These are phyloP conservation scores for Amphiura filiformis DNA, from an alignment of 35 echinoderm and acorn worm genomes.

Conservation along the genomic window DNA sequence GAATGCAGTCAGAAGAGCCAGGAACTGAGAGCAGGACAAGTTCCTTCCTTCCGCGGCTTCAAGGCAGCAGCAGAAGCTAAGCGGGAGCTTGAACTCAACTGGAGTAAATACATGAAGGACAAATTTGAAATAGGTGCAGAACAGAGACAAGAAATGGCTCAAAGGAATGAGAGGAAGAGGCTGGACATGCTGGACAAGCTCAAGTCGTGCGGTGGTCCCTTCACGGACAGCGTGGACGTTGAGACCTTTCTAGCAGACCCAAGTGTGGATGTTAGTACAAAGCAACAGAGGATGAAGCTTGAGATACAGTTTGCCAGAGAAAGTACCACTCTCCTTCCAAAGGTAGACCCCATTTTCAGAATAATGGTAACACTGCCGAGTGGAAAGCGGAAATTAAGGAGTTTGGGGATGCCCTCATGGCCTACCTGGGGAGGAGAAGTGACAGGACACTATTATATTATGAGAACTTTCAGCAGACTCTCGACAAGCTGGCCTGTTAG, in stretches of 20 bases:
- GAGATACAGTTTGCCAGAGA: constrained; percentile 6
- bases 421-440: constrained; percentile 19
- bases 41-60: too few species aligned
- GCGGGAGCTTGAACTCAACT: too few species aligned
- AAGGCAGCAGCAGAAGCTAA: too few species aligned
- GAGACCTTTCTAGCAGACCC: not conserved
- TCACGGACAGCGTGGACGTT: too few species aligned
- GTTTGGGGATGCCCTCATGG: constrained; percentile 14
- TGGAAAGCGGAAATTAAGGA: constrained; percentile 25
- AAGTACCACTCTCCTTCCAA: constrained; percentile 12
- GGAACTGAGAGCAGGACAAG: too few species aligned
- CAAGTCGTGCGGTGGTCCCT: too few species aligned
- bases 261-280: not conserved
- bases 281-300: constrained; percentile 15
- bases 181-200: too few species aligned
- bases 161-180: too few species aligned
- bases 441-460: not conserved
- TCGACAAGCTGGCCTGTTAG: not conserved
- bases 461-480: not conserved
- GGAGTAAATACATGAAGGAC: too few species aligned
- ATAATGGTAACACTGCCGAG: constrained; percentile 17
- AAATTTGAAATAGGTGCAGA: too few species aligned
- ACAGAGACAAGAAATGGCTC: too few species aligned
- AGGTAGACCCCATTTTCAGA: constrained; percentile 17
- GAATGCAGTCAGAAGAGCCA: too few species aligned